A percentile compares a stretch with the other conserved stretches of the same genome.
Conservation (phyloP, 2,113 vertebrate species). For the Cricetomys ansorgei region DNA sequence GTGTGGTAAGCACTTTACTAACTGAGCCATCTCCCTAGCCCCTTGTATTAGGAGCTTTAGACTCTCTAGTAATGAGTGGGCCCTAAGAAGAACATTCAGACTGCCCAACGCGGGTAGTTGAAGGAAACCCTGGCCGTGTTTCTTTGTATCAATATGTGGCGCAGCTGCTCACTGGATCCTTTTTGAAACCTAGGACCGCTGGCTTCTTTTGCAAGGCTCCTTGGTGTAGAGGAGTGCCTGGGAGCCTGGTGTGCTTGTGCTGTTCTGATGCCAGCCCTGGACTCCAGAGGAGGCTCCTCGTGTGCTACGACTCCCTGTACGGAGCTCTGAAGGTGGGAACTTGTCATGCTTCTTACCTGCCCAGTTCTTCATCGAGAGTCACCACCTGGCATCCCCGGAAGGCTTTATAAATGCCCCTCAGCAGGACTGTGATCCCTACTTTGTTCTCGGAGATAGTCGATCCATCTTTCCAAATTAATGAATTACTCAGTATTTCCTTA, state of each 20-base stretch:
- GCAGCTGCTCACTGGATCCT: rapidly evolving
- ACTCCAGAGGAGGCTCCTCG: background rate
- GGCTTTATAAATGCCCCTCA: background rate
- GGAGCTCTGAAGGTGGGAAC: background rate
- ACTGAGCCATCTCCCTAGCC: background rate
- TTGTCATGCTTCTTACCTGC: background rate
- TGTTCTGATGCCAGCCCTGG: background rate
- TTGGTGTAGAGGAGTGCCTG: background rate
- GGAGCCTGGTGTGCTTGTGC: slow-evolving; percentile 49
- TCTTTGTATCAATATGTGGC: background rate
- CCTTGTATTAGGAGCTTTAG: background rate
- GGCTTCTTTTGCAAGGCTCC: rapidly evolving
- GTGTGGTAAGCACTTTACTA: background rate
- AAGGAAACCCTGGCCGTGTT: rapidly evolving
- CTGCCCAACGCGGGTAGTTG: background rate
- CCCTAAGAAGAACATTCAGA: background rate
- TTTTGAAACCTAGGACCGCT: background rate
- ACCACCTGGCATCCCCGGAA: background rate
- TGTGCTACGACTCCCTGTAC: rapidly evolving
- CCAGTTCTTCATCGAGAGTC: background rate
- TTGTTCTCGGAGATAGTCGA: background rate
- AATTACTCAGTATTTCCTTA: background rate
- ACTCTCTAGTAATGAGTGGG: background rate
- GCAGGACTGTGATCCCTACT: background rate
- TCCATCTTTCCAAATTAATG: background rate